Conservation (phyloP, 1,140 invertebrate species). For the Drosophila ficusphila region DNA sequence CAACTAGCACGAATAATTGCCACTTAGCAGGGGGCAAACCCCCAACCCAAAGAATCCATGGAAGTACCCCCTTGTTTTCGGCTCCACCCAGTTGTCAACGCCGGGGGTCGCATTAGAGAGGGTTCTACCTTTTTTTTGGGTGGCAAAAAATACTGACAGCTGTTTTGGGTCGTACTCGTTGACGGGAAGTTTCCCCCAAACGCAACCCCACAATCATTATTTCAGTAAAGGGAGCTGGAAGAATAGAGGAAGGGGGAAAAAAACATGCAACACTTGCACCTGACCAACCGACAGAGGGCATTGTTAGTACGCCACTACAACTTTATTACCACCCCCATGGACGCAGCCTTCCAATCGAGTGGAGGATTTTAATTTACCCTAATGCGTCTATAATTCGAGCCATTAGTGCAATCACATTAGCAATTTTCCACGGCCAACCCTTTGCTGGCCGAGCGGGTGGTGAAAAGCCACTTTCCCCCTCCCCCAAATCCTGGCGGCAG, state of each 20-base stretch:
- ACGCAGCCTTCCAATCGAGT: constrained; percentile 28
- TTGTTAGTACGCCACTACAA: constrained; percentile 64
- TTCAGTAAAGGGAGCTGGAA: constrained; percentile 22
- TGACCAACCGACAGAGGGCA: constrained; percentile 62
- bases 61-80: background rate
- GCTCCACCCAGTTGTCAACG: constrained; percentile 54
- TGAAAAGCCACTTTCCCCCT: constrained; percentile 10
- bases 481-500: constrained; percentile 20
- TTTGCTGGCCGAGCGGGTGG: constrained; percentile 30
- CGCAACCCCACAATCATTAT: constrained; percentile 11
- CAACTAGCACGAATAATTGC: constrained; percentile 41
- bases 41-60: background rate
- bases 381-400: constrained; percentile 83
- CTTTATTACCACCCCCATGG: constrained; percentile 53
- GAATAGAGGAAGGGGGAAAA: background rate
- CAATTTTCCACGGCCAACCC: constrained; percentile 69
- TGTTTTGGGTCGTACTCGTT: constrained; percentile 45
- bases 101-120: constrained; percentile 1
- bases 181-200: background rate
- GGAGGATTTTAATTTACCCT: constrained; percentile 83
- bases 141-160: constrained; percentile 64
- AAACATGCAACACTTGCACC: constrained; percentile 63
- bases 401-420: constrained; percentile 83
- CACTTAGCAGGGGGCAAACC: constrained; percentile 27
- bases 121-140: background rate